Percentiles rank a stretch among this genome's conserved stretches.
These are phyloP conservation scores for Oppia nitens DNA, from an alignment of 1,140 invertebrate genomes.

Conservation along the genomic window DNA sequence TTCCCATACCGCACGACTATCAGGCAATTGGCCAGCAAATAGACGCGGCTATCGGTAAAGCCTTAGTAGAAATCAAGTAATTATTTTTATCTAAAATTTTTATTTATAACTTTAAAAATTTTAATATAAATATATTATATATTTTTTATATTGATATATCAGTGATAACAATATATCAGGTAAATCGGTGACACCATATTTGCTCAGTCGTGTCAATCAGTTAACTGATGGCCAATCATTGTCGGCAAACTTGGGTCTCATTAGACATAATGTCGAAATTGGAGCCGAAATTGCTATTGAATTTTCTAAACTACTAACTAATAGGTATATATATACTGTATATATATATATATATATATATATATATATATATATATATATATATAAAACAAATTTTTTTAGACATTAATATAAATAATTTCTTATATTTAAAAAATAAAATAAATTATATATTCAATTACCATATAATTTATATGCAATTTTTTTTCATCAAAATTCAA, in stretches of 20 bases:
- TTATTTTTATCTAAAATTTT: background rate
- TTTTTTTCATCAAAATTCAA: too few species aligned
- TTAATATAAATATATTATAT: too few species aligned
- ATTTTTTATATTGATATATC: too few species aligned
- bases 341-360: too few species aligned
- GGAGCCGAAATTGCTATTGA: slow-evolving; percentile 63
- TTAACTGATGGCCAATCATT: slow-evolving; percentile 64
- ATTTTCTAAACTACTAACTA: slow-evolving; percentile 31
- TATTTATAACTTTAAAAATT: background rate
- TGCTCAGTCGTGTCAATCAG: slow-evolving; percentile 54
- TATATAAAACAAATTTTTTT: too few species aligned
- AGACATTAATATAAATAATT: too few species aligned
- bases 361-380: too few species aligned
- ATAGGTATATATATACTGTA: too few species aligned
- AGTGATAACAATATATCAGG: slow-evolving; percentile 46
- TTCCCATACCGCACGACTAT: slow-evolving; percentile 56
- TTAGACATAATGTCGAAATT: slow-evolving; percentile 76
- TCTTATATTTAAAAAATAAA: too few species aligned
- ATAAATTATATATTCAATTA: too few species aligned
- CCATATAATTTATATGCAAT: too few species aligned
- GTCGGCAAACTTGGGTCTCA: slow-evolving; percentile 63
- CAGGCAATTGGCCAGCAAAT: slow-evolving; percentile 34
- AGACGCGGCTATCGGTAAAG: slow-evolving; percentile 49
- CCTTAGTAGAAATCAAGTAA: slow-evolving; percentile 43
- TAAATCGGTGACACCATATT: slow-evolving; percentile 80